These are phyloP conservation scores for Lepisosteus oculatus DNA, from an alignment of 2,113 vertebrate species.

Conservation along the genomic window DNA sequence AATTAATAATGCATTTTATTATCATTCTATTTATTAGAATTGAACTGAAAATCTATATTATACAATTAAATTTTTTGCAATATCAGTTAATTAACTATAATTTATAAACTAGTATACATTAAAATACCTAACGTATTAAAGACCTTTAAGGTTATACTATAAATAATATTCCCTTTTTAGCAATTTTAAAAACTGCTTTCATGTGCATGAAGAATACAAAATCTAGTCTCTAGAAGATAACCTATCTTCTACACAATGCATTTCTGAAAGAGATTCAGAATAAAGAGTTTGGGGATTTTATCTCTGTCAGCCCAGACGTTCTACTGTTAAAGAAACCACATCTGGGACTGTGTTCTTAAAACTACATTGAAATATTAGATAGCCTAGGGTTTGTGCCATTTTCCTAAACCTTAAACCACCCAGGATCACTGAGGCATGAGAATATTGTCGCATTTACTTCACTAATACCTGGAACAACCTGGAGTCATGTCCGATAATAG, in stretches of 20 bases:
- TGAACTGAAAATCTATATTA: too few relatives aligned
- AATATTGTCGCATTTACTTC: neutral
- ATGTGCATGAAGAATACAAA: too few relatives aligned
- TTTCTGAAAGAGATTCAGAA: neutral
- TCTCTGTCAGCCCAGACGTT: neutral
- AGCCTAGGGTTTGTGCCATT: neutral
- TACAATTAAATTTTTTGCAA: too few relatives aligned
- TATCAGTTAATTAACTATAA: too few relatives aligned
- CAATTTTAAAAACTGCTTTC: too few relatives aligned
- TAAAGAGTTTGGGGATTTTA: constrained; percentile 5
- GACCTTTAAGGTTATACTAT: too few relatives aligned
- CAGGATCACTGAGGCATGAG: neutral
- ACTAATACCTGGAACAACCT: neutral
- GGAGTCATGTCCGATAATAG: neutral
- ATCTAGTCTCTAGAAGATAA: neutral
- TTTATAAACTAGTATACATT: too few relatives aligned
- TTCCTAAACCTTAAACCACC: neutral
- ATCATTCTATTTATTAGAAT: too few relatives aligned
- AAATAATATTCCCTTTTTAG: too few relatives aligned
- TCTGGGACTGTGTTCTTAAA: neutral
- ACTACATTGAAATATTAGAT: neutral
- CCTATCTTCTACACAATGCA: neutral
- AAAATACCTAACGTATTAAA: too few relatives aligned
- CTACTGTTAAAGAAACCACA: neutral
- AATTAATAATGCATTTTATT: neutral